Conservation (phyloP, 2,113 vertebrate species). For the Neotoma lepida region DNA sequence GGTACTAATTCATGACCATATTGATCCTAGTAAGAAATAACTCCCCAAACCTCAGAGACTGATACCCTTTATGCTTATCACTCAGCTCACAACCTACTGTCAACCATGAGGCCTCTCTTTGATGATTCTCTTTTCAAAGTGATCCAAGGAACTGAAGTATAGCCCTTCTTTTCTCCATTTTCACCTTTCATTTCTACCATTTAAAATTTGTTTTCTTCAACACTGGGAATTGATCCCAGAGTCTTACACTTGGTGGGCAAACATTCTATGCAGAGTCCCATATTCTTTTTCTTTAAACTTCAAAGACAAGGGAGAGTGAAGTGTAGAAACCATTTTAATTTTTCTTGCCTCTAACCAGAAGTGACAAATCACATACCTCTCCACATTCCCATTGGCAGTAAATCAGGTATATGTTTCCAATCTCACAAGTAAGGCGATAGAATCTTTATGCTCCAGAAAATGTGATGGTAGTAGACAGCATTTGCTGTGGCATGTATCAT, state of each 20-base stretch:
- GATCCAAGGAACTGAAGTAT: not conserved
- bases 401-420: constrained; percentile 9
- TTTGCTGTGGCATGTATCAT: not conserved
- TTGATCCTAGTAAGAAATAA: not conserved
- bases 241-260: not conserved
- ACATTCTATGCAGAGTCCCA: too few species aligned
- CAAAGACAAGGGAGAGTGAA: not conserved
- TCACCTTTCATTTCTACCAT: not conserved
- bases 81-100: not conserved
- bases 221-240: not conserved
- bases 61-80: not conserved
- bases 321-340: not conserved
- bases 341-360: not conserved
- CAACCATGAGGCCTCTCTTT: not conserved
- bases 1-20: not conserved
- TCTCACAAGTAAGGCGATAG: not conserved
- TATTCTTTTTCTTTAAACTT: not conserved
- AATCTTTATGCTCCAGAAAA: not conserved
- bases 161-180: not conserved
- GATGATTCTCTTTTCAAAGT: not conserved
- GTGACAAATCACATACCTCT: not conserved
- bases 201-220: not conserved
- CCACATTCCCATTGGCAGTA: not conserved
- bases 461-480: not conserved
- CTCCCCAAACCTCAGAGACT: not conserved